Evolutionary conservation across 2,113 vertebrate species (phyloP), one percentile per base, ranked within the genome.

Genomic region (Pitta sordida): DNA sequence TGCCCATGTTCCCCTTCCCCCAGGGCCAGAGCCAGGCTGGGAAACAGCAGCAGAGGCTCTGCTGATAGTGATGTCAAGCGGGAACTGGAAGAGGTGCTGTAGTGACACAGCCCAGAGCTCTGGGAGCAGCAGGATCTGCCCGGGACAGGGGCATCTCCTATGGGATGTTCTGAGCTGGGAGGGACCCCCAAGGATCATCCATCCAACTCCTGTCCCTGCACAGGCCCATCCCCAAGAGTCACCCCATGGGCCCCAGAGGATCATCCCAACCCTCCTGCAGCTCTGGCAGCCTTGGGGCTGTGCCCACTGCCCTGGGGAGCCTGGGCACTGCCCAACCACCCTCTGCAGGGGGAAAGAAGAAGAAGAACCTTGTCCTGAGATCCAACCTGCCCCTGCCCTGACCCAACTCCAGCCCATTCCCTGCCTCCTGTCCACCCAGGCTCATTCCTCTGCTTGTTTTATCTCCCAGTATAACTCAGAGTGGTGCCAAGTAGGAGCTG

Each of bases 391-490:
- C 9, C 81, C 62, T 84, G 49, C 59, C 69, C 81, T 74, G 58
- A 34, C 69, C 15, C 67, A 83, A 68, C 81, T 46, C 67, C 81
- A 15, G 80, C 39, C 80, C 32, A 0, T 44, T 10, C 80, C 80
- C 80, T 44, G 39, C n/a, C n/a, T n/a, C n/a, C n/a, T n/a, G n/a
- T n/a, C 16, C 65, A 15, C 29, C 48, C 7, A 13, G n/a, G 19
- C 32, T 56, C 3, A 0, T 19, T 41, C 56, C 62, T 91, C 32
- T 3, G 1, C 49, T 49, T 2, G 1, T 39, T 80, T 24, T 12
- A 18, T 11, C 3, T 0, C 24, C 17, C 53, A 32, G 0, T 1
- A 2, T 4, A 32, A 13, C 56, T 44, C 39, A 27, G 26, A 53
- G 63, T 2, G 0, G 13, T 9, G 29, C 64, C 4, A 4, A 69